A percentile compares a stretch with the other conserved stretches of the same genome.
Evolutionary conservation across 2,797 vertebrate species (phyloP).

Genomic region (Hydrocynus forskahlii): DNA sequence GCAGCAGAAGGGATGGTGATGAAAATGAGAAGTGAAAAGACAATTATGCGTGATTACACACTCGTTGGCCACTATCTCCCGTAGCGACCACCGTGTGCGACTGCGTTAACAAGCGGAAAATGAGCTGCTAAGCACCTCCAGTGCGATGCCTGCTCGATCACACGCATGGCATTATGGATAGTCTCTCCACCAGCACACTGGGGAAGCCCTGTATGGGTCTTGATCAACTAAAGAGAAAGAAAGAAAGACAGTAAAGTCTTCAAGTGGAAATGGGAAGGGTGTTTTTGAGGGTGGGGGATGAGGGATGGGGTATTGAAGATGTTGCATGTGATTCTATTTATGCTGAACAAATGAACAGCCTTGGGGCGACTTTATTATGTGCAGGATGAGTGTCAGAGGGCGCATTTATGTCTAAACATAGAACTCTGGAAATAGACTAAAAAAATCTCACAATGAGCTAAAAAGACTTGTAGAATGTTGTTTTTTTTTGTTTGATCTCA

Average conservation of each 20-base stretch:
- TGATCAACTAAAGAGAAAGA: slow-evolving; percentile 65
- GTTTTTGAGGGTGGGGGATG: slow-evolving; percentile 13
- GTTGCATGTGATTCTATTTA: slow-evolving; percentile 42
- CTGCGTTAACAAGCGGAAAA: slow-evolving; percentile 99
- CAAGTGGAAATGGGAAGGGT: not conserved
- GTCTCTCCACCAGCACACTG: slow-evolving; percentile 53
- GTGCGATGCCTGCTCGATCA: slow-evolving; percentile 76
- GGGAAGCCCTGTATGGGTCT: slow-evolving; percentile 64
- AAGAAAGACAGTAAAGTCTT: slow-evolving; percentile 2
- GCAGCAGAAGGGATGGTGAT: slow-evolving; percentile 82
- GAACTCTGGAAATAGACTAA: slow-evolving; percentile 5
- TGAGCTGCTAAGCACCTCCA: slow-evolving; percentile 97
- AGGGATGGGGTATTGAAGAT: not conserved
- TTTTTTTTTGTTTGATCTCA: not conserved
- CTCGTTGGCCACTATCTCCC: slow-evolving; percentile 94
- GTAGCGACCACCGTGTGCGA: slow-evolving; percentile 85
- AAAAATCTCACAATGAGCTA: not conserved
- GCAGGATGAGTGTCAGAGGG: slow-evolving; percentile 10
- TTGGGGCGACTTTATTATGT: not conserved
- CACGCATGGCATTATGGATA: slow-evolving; percentile 75
- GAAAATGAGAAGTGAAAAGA: slow-evolving; percentile 99
- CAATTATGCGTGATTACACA: slow-evolving; percentile 99
- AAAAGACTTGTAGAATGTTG: slow-evolving; percentile 4
- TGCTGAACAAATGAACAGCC: slow-evolving; percentile 18
- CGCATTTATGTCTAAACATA: slow-evolving; percentile 32